phyloP scores from a whole-genome alignment of 1,140 invertebrate species.

The Nymphalis io region DNA sequence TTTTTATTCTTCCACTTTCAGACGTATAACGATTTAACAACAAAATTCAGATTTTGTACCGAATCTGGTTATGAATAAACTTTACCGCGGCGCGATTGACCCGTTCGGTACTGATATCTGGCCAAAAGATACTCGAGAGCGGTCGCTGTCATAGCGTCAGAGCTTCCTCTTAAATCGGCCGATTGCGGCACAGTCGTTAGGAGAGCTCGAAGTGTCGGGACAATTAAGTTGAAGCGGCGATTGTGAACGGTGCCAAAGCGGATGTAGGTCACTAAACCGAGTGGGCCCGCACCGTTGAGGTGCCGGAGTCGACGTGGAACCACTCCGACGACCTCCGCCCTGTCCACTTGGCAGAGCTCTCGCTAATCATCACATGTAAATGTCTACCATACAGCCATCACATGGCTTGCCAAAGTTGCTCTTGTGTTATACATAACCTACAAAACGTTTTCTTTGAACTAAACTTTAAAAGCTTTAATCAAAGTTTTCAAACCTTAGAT shows the following conservation, averaged over 20 bases:
- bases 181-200: slow-evolving; percentile 77
- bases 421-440: background rate
- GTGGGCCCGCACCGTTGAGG: slow-evolving; percentile 65
- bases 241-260: slow-evolving; percentile 78
- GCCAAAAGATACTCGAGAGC: slow-evolving; percentile 52
- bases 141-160: slow-evolving; percentile 54
- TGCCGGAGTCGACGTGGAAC: slow-evolving; percentile 30
- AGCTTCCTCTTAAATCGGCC: slow-evolving; percentile 71
- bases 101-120: slow-evolving; percentile 51
- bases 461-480: too few relatives aligned
- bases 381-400: slow-evolving; percentile 32
- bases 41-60: slow-evolving; percentile 43
- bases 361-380: slow-evolving; percentile 43
- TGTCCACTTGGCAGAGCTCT: slow-evolving; percentile 55
- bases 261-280: slow-evolving; percentile 76
- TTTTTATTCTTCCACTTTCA: slow-evolving; percentile 54
- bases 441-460: too few relatives aligned
- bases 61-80: slow-evolving; percentile 35
- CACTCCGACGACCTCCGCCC: slow-evolving; percentile 50
- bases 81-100: slow-evolving; percentile 58
- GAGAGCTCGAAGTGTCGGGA: slow-evolving; percentile 75
- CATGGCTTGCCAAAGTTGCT: slow-evolving; percentile 26
- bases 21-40: slow-evolving; percentile 49
- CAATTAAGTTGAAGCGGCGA: slow-evolving; percentile 79
- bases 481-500: too few relatives aligned